Evolutionary conservation across 2,888 invertebrate genomes (phyloP).

Genomic region (Spatulosminthurus flaviceps): DNA sequence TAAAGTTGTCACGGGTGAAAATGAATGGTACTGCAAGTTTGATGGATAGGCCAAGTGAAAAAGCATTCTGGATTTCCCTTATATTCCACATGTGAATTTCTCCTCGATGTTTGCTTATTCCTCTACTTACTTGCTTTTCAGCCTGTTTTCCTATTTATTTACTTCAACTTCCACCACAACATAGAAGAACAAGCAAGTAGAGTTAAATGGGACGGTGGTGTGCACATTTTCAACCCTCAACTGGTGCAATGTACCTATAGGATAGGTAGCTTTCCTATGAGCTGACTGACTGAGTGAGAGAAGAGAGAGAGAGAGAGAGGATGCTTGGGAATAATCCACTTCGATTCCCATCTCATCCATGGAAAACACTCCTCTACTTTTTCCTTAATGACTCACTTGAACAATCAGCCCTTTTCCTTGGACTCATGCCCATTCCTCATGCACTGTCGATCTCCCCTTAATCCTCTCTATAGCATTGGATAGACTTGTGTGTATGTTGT

Average conservation of each 20-base stretch:
- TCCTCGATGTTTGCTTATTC: slow-evolving; percentile 26
- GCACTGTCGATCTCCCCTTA: slow-evolving; percentile 36
- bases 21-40: slow-evolving; percentile 54
- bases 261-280: no score
- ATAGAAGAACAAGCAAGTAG: background rate
- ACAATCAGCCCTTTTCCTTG: slow-evolving; percentile 40
- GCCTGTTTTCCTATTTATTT: slow-evolving; percentile 20
- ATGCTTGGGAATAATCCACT: slow-evolving; percentile 15
- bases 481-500: background rate
- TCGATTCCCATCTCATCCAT: slow-evolving; percentile 36
- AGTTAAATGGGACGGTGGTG: background rate
- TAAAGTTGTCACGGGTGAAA: slow-evolving; percentile 52
- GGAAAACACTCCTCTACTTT: slow-evolving; percentile 23
- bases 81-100: slow-evolving; percentile 44
- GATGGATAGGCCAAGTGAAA: slow-evolving; percentile 64
- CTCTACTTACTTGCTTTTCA: background rate
- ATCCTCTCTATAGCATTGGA: background rate
- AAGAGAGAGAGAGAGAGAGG: background rate
- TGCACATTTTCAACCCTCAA: no score
- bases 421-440: slow-evolving; percentile 32
- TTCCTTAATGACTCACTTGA: slow-evolving; percentile 43
- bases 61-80: slow-evolving; percentile 58
- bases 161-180: background rate
- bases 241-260: no score
- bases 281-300: no score